phyloP scores from a whole-genome alignment of 2,888 invertebrate genomes.

The Harmothoe impar region DNA sequence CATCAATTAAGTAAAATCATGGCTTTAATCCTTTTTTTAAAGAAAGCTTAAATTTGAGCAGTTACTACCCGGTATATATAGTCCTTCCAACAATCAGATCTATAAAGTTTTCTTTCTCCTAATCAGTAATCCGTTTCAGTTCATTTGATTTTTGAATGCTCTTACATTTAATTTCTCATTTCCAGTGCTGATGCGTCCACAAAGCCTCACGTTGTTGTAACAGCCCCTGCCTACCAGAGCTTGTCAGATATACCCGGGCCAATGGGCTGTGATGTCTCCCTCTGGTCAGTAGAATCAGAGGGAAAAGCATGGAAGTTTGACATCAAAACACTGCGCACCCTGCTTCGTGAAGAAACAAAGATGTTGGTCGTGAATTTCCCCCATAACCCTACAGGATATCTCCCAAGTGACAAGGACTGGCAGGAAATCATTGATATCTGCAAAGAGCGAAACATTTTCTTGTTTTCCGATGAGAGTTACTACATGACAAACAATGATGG shows the following conservation, averaged over 20 bases:
- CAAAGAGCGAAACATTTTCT: constrained; percentile 63
- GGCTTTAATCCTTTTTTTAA: no score
- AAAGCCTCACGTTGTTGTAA: constrained; percentile 65
- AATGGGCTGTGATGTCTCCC: constrained; percentile 60
- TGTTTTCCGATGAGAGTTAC: constrained; percentile 72
- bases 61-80: no score
- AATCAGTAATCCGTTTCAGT: no score
- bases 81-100: no score
- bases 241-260: constrained; percentile 67
- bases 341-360: constrained; percentile 65
- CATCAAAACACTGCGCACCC: constrained; percentile 61
- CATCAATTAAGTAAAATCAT: no score
- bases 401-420: constrained; percentile 66
- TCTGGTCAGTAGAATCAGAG: constrained; percentile 63
- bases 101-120: no score
- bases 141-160: no score
- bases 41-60: no score
- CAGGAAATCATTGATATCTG: constrained; percentile 66
- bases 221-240: constrained; percentile 70
- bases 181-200: no score
- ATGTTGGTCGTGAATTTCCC: constrained; percentile 72
- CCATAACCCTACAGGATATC: constrained; percentile 70
- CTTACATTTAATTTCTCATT: no score
- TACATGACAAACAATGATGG: constrained; percentile 68
- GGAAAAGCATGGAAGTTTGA: constrained; percentile 67